These are phyloP conservation scores for Syrmaticus mikado DNA, from an alignment of 2,113 vertebrate genomes.

Conservation along the genomic window DNA sequence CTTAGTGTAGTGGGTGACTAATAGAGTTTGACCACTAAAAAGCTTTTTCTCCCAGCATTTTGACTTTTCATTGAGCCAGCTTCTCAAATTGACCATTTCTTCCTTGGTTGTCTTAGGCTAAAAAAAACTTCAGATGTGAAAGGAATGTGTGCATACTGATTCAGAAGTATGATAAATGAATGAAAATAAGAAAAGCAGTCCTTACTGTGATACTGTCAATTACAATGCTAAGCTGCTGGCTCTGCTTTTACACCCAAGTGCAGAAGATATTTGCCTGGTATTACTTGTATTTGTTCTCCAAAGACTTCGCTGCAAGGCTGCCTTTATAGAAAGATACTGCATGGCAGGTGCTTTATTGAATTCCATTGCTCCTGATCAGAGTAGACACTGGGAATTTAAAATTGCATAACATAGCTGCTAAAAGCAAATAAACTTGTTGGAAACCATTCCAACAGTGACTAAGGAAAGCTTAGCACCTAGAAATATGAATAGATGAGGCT, in stretches of 20 bases:
- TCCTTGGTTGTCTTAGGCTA: slow-evolving; percentile 38
- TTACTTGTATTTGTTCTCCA: background rate
- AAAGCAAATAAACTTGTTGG: background rate
- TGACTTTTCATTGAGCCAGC: slow-evolving; percentile 1
- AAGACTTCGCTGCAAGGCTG: background rate
- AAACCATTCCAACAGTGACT: background rate
- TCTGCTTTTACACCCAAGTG: background rate
- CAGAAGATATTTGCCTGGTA: background rate
- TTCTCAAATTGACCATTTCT: slow-evolving; percentile 47
- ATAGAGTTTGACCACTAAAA: background rate
- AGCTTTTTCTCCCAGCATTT: background rate
- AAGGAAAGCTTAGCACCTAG: background rate
- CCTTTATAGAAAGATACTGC: background rate
- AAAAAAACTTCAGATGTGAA: slow-evolving; percentile 42
- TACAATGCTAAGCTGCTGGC: background rate
- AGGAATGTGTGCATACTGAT: background rate
- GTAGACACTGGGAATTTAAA: background rate
- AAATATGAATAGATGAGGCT: background rate
- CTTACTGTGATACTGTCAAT: background rate
- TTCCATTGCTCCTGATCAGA: background rate
- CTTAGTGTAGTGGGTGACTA: background rate
- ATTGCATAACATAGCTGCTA: background rate
- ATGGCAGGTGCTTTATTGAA: background rate
- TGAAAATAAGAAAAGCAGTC: background rate
- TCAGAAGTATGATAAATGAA: background rate